Base-by-base conservation (phyloP, 2,797 vertebrate species). In the Labeo calbasu region DNA sequence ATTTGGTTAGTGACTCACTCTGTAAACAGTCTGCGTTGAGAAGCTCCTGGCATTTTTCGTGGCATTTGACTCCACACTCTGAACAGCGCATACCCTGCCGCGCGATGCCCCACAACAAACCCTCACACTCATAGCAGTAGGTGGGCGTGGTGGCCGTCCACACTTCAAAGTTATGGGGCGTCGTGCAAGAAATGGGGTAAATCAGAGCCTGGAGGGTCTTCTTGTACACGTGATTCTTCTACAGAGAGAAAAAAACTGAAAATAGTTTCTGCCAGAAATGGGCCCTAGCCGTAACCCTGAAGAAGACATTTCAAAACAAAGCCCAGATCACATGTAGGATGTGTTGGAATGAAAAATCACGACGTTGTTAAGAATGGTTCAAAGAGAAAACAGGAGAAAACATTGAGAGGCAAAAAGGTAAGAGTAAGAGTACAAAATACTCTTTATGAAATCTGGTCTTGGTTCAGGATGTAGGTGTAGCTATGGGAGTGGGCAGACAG, bases 161-260 rank as follows among this genome's bases (percentile, higher is more conserved):
- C 57, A 99, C 96, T 88, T 99, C 97, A 0, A 99, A 98, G 91
- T 97, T 96, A 93, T 99, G 98, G 0, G 98, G 98, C 0, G 97
- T 99, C 70, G 98, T 99, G 91, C 97, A 99, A 72, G 98, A 99
- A 91, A 99, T 99, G 85, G 98, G 98, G 92, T 99, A 99, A 92
- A 99, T 97, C 90, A 99, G 96, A 88, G 98, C 97, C 94, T 99
- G 97, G 53, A 99, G 92, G 7, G 97, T 97, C 93, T 99, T 99
- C 93, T 96, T 98, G 88, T 99, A 99, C 21, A 98, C 97, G 0
- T 98, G 97, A 70, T 88, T 96, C 93, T 98, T 99, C 98, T 99
- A 86, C 14, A 68, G 10, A 59, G 7, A 61, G 43, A 55, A 28
- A 1, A 23, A 73, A 2, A 63, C 23, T 51, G 8, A 71, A 57